Percentiles rank a stretch among this genome's conserved stretches.
phyloP scores from a whole-genome alignment of 1,140 invertebrate genomes.

The Marisa cornuarietis region DNA sequence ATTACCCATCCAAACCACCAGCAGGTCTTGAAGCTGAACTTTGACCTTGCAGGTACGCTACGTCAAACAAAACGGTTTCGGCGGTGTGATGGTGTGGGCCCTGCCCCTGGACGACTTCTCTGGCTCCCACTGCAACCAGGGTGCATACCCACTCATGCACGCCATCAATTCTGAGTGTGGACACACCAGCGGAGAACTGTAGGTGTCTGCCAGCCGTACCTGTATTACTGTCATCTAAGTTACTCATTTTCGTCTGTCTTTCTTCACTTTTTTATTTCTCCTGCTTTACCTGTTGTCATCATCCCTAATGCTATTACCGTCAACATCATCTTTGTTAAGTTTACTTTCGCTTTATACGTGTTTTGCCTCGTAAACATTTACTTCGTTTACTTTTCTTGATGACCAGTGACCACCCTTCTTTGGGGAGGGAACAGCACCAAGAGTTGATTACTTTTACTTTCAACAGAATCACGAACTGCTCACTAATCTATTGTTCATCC shows the following conservation, averaged over 20 bases:
- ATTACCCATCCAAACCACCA: too few species aligned
- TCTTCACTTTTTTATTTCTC: background rate
- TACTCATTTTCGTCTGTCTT: background rate
- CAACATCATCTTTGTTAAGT: too few species aligned
- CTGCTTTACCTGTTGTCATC: too few species aligned
- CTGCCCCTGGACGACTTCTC: constrained; percentile 81
- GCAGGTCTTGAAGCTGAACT: background rate
- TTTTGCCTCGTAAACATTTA: too few species aligned
- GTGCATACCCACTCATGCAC: constrained; percentile 54
- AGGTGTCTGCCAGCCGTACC: background rate
- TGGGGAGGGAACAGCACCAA: too few species aligned
- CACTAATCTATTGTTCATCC: background rate
- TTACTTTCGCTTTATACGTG: background rate
- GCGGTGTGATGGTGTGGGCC: constrained; percentile 96
- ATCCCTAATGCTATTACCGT: background rate
- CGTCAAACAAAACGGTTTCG: constrained; percentile 89
- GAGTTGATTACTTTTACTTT: too few species aligned
- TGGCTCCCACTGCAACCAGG: constrained; percentile 46
- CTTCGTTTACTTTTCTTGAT: too few species aligned
- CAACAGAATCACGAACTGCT: background rate
- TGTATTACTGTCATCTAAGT: background rate
- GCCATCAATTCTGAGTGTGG: constrained; percentile 67
- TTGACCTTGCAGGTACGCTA: constrained; percentile 79
- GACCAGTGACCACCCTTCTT: too few species aligned
- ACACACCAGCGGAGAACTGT: background rate